Base-by-base conservation (phyloP, 2,888 invertebrate genomes). In the Palloptera scutellata region DNA sequence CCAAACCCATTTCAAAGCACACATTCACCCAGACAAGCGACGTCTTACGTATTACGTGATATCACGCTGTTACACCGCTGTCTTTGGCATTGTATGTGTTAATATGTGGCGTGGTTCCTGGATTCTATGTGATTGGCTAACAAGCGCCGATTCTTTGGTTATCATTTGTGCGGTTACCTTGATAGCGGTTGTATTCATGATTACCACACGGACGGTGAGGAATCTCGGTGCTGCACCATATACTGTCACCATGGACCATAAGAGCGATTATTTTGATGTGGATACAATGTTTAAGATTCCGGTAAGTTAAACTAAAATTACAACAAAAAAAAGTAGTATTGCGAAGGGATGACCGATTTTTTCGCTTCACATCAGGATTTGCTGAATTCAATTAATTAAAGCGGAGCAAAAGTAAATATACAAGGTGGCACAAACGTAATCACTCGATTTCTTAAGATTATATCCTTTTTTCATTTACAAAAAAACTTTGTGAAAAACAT, bases 31-130 rank as follows among this genome's bases (percentile, higher is more conserved):
- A 5, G 91, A 92, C 75, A 88, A 88, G 61, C 89, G 89, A 70
- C 84, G 92, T 69, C 84, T 92, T 64, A 87, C 88, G 61, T 94
- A 90, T 83, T 92, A 92, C 78, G 82, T 90, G 66, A 82, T 88
- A 65, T 93, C 94, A 72, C 86, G 95, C 65, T 73, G 90, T 41
- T 95, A 94, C 82, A 94, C 95, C 17, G 87, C 88, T 70, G 81
- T 91, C 73, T 94, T 92, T 79, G 93, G 91, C 10, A 88, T 92
- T 76, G 90, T 92, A 71, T 94, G 94, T 83, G 94, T 95, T 54
- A 94, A 93, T 79, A 92, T 92, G 69, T 96, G 95, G 95, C 88
- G 95, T 10, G 95, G 95, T 1, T 89, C 91, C 55, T 96, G 95
- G 95, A 87, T 82, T 57, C 71, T 85, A 15, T 87, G 94, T 77